Base-by-base conservation (phyloP, 2,113 vertebrate genomes). In the Varanus komodoensis region DNA sequence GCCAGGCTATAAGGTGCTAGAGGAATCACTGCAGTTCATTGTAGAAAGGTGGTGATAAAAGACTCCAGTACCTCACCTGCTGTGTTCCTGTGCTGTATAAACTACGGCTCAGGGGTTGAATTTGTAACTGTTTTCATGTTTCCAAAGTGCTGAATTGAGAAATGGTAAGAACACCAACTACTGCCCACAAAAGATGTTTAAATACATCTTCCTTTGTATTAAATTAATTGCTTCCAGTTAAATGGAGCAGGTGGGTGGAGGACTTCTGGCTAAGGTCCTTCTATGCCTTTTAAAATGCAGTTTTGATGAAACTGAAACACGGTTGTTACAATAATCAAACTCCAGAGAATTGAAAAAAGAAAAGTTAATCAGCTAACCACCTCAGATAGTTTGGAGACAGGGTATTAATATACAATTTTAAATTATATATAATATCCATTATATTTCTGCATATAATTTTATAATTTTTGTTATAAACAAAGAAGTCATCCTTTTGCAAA, bases 281-380 rank as follows among this genome's bases (percentile, higher is more conserved):
- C 89, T 52, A 92, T 61, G 91, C 67, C 8, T 93, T 94, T 95
- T 93, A 85, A 87, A 87, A 32, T 73, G 6, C 32, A 48, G 84
- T 44, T 32, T 25, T 19, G 82, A 78, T 68, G 34, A 78, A 29
- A 17, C 83, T 93, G 81, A 89, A 34, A n/a, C 6, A 14, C 9
- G 3, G 5, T 92, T 92, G 75, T 4, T 92, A 87, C 0, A 74
- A 71, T 92, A 64, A 34, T 29, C 54, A 21, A 29, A 25, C 54
- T 64, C n/a, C 7, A 23, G 15, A 82, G 32, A 54, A 21, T 91
- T 44, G 6, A 78, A 86, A 74, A 34, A 91, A 93, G 50, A 69
- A 80, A 93, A 93, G 93, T 75, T 90, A 80, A 83, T 77, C 5
- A 27, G 38, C 15, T 48, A 68, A 21, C 25, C 23, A 44, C 34